Conservation (phyloP, 2,113 vertebrate genomes). For the Zeus faber region DNA sequence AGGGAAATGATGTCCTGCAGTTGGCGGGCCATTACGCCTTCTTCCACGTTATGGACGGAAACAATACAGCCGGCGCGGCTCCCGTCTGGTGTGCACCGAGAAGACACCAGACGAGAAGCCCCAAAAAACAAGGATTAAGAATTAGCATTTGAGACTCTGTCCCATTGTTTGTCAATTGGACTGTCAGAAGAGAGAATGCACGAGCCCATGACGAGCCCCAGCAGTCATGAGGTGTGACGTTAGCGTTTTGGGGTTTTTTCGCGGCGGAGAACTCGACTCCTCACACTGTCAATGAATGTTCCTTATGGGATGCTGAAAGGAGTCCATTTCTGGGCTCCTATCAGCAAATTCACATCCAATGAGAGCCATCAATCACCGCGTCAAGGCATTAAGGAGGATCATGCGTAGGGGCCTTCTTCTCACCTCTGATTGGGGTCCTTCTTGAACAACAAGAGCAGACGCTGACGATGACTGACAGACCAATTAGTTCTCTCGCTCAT, state of each 20-base stretch:
- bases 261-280: too few species aligned
- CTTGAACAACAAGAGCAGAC: constrained; percentile 24
- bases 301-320: too few species aligned
- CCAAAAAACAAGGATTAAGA: too few species aligned
- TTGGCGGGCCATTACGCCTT: constrained; percentile 35
- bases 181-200: too few species aligned
- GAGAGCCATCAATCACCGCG: background rate
- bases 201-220: too few species aligned
- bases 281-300: too few species aligned
- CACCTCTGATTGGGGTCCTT: constrained; percentile 7
- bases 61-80: constrained; percentile 18
- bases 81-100: constrained; percentile 10
- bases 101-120: too few species aligned
- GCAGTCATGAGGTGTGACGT: too few species aligned
- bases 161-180: too few species aligned
- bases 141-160: too few species aligned
- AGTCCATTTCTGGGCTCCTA: too few species aligned
- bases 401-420: constrained; percentile 9
- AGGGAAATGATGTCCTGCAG: constrained; percentile 25
- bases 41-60: constrained; percentile 13
- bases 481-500: constrained; percentile 53
- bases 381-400: constrained; percentile 19
- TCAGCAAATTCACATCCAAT: background rate
- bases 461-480: constrained; percentile 45
- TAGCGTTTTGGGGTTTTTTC: too few species aligned